Conservation (phyloP, 2,888 invertebrate species). For the Hololepta plana region DNA sequence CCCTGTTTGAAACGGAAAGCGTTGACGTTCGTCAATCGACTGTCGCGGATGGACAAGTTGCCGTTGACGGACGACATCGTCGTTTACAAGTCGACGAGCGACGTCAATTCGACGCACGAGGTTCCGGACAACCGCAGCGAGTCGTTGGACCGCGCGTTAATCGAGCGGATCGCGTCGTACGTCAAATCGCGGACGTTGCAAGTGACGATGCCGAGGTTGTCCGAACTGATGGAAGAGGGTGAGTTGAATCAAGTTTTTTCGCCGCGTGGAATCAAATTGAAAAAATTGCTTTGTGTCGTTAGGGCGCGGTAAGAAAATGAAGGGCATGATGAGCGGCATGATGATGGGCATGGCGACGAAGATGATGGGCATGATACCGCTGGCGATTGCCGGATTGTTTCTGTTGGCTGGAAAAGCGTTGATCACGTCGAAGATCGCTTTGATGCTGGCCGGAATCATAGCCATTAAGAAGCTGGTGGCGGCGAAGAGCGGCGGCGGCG, state of each 20-base stretch:
- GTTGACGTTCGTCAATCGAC: constrained; percentile 57
- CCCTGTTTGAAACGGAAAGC: constrained; percentile 70
- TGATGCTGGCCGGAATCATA: constrained; percentile 64
- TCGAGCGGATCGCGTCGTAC: constrained; percentile 51
- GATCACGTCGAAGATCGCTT: constrained; percentile 60
- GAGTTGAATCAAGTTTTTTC: constrained; percentile 13
- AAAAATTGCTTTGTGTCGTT: constrained; percentile 18
- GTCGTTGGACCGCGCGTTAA: constrained; percentile 45
- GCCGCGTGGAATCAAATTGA: constrained; percentile 11
- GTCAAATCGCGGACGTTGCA: constrained; percentile 60
- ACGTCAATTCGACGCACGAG: constrained; percentile 32
- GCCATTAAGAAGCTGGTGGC: constrained; percentile 64
- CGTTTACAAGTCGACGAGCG: constrained; percentile 31
- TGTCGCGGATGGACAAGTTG: constrained; percentile 48
- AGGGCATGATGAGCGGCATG: constrained; percentile 84
- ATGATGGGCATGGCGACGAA: constrained; percentile 78
- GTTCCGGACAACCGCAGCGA: constrained; percentile 47
- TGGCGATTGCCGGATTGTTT: constrained; percentile 66
- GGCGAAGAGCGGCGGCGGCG: constrained; percentile 41
- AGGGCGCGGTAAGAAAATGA: constrained; percentile 66
- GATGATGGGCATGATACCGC: constrained; percentile 61
- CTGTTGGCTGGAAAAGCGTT: constrained; percentile 72
- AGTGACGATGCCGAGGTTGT: constrained; percentile 55
- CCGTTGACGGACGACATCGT: constrained; percentile 47
- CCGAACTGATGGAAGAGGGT: constrained; percentile 59